These are phyloP conservation scores for Samia ricini DNA, from an alignment of 1,140 invertebrate genomes.

Conservation along the genomic window DNA sequence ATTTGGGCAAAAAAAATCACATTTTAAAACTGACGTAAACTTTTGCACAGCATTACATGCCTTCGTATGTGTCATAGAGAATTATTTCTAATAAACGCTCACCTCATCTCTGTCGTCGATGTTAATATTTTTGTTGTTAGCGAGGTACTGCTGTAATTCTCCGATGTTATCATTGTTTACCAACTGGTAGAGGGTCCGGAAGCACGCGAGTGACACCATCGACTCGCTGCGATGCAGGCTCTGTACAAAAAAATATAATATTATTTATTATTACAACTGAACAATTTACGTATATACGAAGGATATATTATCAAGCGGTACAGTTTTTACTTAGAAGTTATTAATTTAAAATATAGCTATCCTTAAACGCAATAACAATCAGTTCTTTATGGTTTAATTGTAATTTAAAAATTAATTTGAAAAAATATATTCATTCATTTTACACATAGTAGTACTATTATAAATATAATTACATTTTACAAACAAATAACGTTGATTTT, in stretches of 20 bases:
- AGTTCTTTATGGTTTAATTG: neutral
- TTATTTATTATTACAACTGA: neutral
- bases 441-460: neutral
- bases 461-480: neutral
- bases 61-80: too few relatives aligned
- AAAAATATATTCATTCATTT: too few relatives aligned
- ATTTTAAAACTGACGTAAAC: too few relatives aligned
- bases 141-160: conserved; percentile 88
- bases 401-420: neutral
- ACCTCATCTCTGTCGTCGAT: conserved; percentile 96
- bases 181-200: conserved; percentile 87
- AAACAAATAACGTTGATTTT: neutral
- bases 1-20: too few relatives aligned
- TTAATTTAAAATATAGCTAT: too few relatives aligned
- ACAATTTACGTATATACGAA: neutral
- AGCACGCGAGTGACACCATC: conserved; percentile 91
- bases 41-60: too few relatives aligned
- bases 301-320: neutral
- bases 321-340: too few relatives aligned
- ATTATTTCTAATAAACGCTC: conserved; percentile 30
- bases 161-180: conserved; percentile 89
- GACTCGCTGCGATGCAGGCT: conserved; percentile 83
- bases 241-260: conserved; percentile 32
- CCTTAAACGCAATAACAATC: neutral
- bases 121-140: conserved; percentile 87